Base-by-base conservation (phyloP, 2,888 invertebrate genomes). In the Palloptera scutellata region DNA sequence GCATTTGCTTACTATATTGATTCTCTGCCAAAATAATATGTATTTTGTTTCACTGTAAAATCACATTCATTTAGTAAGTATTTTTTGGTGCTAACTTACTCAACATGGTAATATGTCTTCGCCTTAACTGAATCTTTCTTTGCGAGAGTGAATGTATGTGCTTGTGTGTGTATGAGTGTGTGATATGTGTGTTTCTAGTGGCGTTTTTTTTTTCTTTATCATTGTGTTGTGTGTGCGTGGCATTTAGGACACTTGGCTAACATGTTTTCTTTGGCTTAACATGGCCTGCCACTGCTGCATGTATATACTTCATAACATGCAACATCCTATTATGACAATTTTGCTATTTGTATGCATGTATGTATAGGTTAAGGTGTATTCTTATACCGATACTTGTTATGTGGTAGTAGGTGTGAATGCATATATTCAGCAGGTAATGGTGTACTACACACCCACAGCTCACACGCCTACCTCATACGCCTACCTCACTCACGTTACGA, bases 61-160 rank as follows among this genome's bases (percentile, higher is more conserved):
- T 30, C 30, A 30, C 30, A 30, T 6, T 4, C 6, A 30, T 30
- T 2, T 30, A 30, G 30, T 30, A 30, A 4, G 48, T 48, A 48
- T 48, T 3, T 15, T 48, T 48, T 11, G 15, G 48, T 48, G 9
- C 48, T 15, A 48, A 48, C 48, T 13, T 15, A 48, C 48, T 15
- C 48, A 48, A 48, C 15, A 15, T 48, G 48, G 48, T 41, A 48
- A 52, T 40, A 40, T 8, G 12, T 41, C 30, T 13, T 20, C 40
- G 48, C 40, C 41, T 41, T 40, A 40, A 61, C 52, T 51, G 59
- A 60, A 30, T 61, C 30, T 41, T 17, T 15, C 11, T 48, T 20
- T 60, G 20, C 60, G 13, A 40, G 30, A 8, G 30, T 11, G 41
- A 8, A 40, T 9, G 15, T 9, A 8, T 48, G 10, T 48, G 48